phyloP scores from a whole-genome alignment of 2,797 vertebrate genomes.

The Leucoraja ocellata region DNA sequence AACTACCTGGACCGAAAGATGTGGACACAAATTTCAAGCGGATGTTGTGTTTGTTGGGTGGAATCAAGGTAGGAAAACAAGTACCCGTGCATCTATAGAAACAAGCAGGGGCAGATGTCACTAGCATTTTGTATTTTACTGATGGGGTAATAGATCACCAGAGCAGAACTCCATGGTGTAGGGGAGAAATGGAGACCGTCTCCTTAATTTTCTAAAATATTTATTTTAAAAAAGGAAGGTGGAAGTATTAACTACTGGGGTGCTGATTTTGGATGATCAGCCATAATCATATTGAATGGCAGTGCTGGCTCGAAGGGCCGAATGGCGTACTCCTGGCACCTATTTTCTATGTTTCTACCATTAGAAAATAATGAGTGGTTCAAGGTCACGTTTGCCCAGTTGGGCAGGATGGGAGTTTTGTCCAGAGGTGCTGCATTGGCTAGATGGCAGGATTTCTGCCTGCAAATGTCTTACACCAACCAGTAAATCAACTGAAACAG shows the following conservation, averaged over 20 bases:
- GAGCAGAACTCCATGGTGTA: neutral
- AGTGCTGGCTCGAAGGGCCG: too few relatives aligned
- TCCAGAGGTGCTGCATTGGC: neutral
- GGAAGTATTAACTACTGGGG: too few relatives aligned
- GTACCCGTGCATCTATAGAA: neutral
- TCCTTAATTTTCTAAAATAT: neutral
- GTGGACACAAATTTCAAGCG: neutral
- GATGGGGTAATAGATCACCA: neutral
- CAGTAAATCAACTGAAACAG: neutral
- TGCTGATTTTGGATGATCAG: too few relatives aligned
- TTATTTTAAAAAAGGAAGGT: too few relatives aligned
- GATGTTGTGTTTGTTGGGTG: neutral
- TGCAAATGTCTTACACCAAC: neutral
- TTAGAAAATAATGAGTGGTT: neutral
- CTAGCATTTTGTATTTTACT: neutral
- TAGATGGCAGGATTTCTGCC: neutral
- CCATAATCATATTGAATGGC: too few relatives aligned
- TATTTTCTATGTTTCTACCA: neutral
- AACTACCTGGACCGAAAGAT: too few relatives aligned
- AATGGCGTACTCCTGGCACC: too few relatives aligned
- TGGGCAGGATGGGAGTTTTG: constrained; percentile 16
- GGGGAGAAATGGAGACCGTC: neutral
- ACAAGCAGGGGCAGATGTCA: neutral
- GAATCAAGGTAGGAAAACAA: too few relatives aligned
- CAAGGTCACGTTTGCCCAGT: neutral